Conservation (phyloP, 2,797 vertebrate species). For the Trematomus bernacchii region DNA sequence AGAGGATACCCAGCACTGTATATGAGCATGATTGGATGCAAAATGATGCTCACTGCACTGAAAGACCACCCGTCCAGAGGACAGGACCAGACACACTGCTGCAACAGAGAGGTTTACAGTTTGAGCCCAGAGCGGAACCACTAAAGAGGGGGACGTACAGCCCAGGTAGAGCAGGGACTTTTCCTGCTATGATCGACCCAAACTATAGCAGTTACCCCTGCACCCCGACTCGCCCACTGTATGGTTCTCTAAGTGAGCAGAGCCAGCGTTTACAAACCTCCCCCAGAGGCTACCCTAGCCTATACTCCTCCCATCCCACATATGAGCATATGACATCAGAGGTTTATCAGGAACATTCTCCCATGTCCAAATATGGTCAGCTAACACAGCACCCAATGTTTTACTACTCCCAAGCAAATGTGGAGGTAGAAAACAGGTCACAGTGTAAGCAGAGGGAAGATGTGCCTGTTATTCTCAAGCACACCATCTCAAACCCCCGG, state of each 20-base stretch:
- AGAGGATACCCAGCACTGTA: slow-evolving; percentile 60
- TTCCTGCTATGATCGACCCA: slow-evolving; percentile 74
- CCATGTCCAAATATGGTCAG: slow-evolving; percentile 82
- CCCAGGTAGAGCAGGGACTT: slow-evolving; percentile 53
- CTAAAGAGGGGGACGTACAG: slow-evolving; percentile 74
- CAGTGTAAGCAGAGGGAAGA: slow-evolving; percentile 72
- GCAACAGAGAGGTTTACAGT: slow-evolving; percentile 74
- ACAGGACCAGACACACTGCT: slow-evolving; percentile 68
- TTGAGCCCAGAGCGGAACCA: slow-evolving; percentile 65
- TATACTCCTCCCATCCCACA: slow-evolving; percentile 70
- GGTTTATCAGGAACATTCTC: slow-evolving; percentile 81
- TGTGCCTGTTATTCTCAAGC: slow-evolving; percentile 67
- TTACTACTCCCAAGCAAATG: slow-evolving; percentile 80
- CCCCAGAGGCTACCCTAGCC: slow-evolving; percentile 73
- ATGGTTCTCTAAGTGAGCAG: slow-evolving; percentile 73
- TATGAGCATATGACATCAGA: slow-evolving; percentile 83
- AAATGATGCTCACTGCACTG: slow-evolving; percentile 60
- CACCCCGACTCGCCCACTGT: slow-evolving; percentile 61
- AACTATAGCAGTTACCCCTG: slow-evolving; percentile 75
- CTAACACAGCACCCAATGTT: slow-evolving; percentile 79
- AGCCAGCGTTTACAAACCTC: slow-evolving; percentile 74
- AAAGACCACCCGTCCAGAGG: slow-evolving; percentile 64
- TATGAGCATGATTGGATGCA: slow-evolving; percentile 79
- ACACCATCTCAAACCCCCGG: slow-evolving; percentile 55
- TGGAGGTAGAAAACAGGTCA: slow-evolving; percentile 73